Conservation (phyloP, 1,140 invertebrate species). For the Papilio helenus region DNA sequence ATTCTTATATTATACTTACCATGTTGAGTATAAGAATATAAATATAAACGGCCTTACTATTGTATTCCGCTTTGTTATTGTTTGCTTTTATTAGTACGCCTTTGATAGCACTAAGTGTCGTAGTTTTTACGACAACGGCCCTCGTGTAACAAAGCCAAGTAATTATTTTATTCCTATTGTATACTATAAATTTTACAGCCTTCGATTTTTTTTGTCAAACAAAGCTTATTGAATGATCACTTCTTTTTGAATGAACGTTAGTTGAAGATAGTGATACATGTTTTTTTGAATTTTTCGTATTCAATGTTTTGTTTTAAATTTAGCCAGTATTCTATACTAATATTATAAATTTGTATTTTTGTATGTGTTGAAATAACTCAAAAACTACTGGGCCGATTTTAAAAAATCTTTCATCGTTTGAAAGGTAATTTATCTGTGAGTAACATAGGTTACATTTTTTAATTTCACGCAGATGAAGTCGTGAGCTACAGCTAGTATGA, state of each 20-base stretch:
- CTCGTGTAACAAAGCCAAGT: conserved; percentile 41
- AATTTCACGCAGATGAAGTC: too few relatives aligned
- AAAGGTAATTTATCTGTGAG: too few relatives aligned
- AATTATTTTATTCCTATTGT: conserved; percentile 39
- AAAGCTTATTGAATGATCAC: conserved; percentile 12
- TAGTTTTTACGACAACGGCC: conserved; percentile 64
- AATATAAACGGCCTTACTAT: conserved; percentile 53
- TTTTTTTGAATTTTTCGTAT: neutral
- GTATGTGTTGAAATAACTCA: too few relatives aligned
- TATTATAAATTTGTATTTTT: too few relatives aligned
- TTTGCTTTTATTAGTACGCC: conserved; percentile 70
- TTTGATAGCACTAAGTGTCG: conserved; percentile 69
- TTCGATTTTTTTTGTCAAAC: conserved; percentile 23
- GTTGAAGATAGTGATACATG: neutral
- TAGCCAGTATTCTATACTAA: too few relatives aligned
- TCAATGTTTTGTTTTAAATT: neutral
- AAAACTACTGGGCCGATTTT: too few relatives aligned
- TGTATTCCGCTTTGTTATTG: conserved; percentile 63
- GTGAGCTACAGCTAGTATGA: too few relatives aligned
- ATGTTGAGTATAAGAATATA: too few relatives aligned
- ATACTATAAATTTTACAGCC: conserved; percentile 13
- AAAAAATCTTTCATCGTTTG: too few relatives aligned
- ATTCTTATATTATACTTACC: too few relatives aligned
- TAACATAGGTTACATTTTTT: too few relatives aligned
- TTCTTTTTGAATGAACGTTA: neutral